These are phyloP conservation scores for Neosalanx taihuensis DNA, from an alignment of 2,797 vertebrate genomes.

Conservation along the genomic window DNA sequence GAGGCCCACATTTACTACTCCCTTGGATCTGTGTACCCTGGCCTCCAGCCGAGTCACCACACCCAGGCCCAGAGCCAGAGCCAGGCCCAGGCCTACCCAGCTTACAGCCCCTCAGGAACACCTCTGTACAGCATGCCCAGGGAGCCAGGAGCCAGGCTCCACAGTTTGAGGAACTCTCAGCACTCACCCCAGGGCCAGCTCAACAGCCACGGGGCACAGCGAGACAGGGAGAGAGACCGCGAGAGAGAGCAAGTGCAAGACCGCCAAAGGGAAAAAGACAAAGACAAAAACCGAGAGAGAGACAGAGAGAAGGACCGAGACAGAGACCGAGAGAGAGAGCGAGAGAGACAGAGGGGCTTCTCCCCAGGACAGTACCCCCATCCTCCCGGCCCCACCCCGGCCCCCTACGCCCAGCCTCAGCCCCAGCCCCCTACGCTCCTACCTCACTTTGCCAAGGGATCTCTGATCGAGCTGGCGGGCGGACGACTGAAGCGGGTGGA, in stretches of 20 bases:
- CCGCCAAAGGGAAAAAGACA: constrained; percentile 43
- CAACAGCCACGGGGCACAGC: constrained; percentile 68
- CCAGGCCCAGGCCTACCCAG: constrained; percentile 61
- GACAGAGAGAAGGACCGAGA: constrained; percentile 54
- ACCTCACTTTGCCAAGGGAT: constrained; percentile 84
- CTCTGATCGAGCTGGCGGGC: constrained; percentile 76
- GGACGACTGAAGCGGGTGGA: constrained; percentile 76
- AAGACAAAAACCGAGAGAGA: constrained; percentile 55
- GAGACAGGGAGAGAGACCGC: constrained; percentile 17
- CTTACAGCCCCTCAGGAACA: constrained; percentile 67
- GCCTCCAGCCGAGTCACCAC: constrained; percentile 39
- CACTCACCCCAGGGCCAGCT: constrained; percentile 62
- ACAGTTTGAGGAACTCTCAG: constrained; percentile 63
- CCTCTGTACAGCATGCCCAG: constrained; percentile 65
- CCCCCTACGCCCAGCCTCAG: constrained; percentile 41
- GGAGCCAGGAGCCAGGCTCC: constrained; percentile 59
- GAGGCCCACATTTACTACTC: constrained; percentile 78
- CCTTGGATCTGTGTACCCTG: constrained; percentile 63
- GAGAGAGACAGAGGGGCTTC: not conserved
- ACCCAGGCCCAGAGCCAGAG: constrained; percentile 56
- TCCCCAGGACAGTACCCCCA: constrained; percentile 13
- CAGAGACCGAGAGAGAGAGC: constrained; percentile 27
- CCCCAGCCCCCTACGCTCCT: constrained; percentile 69
- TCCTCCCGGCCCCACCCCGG: constrained; percentile 30
- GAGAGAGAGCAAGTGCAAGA: not conserved